Evolutionary conservation across 2,888 invertebrate species (phyloP), one percentile per base, ranked within the genome.

Genomic region (Tinea pellionella): DNA sequence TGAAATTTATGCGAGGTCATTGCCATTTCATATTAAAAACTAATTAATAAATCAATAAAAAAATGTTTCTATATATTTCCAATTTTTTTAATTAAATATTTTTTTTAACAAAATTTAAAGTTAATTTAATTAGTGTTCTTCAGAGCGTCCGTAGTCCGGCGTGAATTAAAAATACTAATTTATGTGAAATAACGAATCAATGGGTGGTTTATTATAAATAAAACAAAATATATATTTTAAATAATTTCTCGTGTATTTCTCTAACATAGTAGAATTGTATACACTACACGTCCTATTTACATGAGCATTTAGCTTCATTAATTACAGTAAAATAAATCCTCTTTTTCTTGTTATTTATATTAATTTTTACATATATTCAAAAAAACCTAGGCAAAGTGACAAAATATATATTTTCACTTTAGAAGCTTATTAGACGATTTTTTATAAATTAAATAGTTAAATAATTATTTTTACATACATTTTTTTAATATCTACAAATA

Each of bases 241-340:
- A 71, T 73, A 73, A 73, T 75, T 77, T 74, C 71, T 73, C 74
- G 72, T 80, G 83, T 86, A 85, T 85, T 85, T 24, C 24, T 80
- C 81, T 86, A 85, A 80, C 80, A 80, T 80, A 82, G 78, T 79
- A 80, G 76, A 82, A 75, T 77, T 80, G 83, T 80, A 81, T 85
- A 84, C 79, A 82, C 81, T 83, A 24, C 18, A 6, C 74, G 76
- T 80, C 73, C 69, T 85, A 86, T 87, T 78, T 87, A 86, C 86
- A 87, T 83, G 85, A 86, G 86, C 86, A 85, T 84, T 82, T 79
- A 71, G 80, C 84, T 84, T 83, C 78, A 84, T 78, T 74, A 78
- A 78, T 24, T 24, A 80, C 80, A 74, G 79, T 83, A 84, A 85
- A 86, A 85, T 84, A 84, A 71, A 73, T 37, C n/a, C 53, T 78